A percentile compares a stretch with the other conserved stretches of the same genome.
Evolutionary conservation across 2,888 invertebrate species (phyloP).

Genomic region (Plagodis pulveraria): DNA sequence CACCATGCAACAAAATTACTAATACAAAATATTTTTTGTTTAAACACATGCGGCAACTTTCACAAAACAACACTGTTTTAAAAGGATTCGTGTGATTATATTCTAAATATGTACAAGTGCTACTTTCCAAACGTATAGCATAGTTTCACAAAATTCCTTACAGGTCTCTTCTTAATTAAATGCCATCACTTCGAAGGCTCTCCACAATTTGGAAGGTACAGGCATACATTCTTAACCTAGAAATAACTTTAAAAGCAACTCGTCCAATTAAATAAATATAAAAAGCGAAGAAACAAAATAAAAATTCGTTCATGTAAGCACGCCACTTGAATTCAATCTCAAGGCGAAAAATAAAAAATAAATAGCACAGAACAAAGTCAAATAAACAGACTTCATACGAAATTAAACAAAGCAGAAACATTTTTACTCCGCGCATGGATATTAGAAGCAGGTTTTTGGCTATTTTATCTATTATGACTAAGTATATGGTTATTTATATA

Average conservation of each 20-base stretch:
- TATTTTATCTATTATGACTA: no score
- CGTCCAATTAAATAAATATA: conserved; percentile 31
- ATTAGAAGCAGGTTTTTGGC: no score
- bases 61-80: neutral
- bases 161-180: conserved; percentile 18
- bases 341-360: conserved; percentile 31
- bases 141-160: conserved; percentile 16
- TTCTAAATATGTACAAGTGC: conserved; percentile 3
- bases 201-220: conserved; percentile 28
- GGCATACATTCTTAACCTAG: conserved; percentile 38
- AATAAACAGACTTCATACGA: neutral
- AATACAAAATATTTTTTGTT: no score
- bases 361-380: conserved; percentile 7
- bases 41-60: no score
- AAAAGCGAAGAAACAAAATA: conserved; percentile 28
- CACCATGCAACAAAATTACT: no score
- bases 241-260: conserved; percentile 32
- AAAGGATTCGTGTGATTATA: neutral
- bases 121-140: neutral
- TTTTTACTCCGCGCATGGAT: neutral
- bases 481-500: no score
- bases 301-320: conserved; percentile 28
- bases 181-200: conserved; percentile 9
- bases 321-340: conserved; percentile 20
- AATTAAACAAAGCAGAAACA: neutral